phyloP scores from a whole-genome alignment of 1,140 invertebrate species.

The Eciton burchellii region DNA sequence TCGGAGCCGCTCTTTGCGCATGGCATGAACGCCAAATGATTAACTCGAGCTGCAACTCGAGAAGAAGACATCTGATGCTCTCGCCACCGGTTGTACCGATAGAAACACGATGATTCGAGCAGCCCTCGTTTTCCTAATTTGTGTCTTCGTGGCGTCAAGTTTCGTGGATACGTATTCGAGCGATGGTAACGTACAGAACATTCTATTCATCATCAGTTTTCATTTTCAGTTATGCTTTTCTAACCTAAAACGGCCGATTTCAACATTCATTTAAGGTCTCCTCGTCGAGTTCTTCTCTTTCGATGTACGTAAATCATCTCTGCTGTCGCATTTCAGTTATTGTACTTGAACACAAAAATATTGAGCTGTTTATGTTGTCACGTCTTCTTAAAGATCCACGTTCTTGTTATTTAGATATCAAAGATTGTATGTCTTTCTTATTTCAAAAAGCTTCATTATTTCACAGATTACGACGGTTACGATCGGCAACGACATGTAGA shows the following conservation, averaged over 20 bases:
- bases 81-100: not conserved
- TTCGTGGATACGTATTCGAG: slow-evolving; percentile 12
- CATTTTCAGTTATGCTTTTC: not conserved
- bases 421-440: not conserved
- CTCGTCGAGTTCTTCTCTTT: not conserved
- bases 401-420: not conserved
- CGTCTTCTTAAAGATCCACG: not conserved
- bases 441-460: not conserved
- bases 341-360: not conserved
- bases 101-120: not conserved
- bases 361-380: not conserved
- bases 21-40: not conserved
- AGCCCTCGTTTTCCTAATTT: not conserved
- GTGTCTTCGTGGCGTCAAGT: not conserved
- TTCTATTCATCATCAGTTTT: not conserved
- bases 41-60: not conserved
- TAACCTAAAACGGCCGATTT: slow-evolving; percentile 15
- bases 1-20: not conserved
- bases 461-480: slow-evolving; percentile 8
- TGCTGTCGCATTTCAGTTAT: not conserved
- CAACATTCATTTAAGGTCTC: not conserved
- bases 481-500: not conserved
- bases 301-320: not conserved
- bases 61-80: not conserved
- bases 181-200: not conserved